These are phyloP conservation scores for Mesoclemmys tuberculata DNA, from an alignment of 2,113 vertebrate genomes.

Conservation along the genomic window DNA sequence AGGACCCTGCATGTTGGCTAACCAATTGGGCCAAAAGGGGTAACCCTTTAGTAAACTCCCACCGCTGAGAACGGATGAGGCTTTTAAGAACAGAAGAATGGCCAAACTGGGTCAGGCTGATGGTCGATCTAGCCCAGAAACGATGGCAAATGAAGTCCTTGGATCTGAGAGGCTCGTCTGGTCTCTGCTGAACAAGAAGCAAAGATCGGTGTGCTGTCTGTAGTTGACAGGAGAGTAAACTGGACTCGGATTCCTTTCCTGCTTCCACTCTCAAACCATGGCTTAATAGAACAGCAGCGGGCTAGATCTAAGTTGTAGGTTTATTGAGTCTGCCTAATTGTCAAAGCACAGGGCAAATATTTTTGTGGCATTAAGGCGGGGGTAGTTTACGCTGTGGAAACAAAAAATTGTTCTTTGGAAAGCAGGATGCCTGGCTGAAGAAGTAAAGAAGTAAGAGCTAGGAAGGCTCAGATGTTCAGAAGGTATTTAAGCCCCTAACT, in stretches of 20 bases:
- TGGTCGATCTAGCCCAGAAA: background rate
- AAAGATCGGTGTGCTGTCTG: background rate
- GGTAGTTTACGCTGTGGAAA: background rate
- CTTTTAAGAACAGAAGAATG: background rate
- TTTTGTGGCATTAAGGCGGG: background rate
- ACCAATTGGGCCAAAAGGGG: accelerated
- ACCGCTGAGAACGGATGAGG: background rate
- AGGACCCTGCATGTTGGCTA: accelerated
- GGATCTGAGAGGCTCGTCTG: background rate
- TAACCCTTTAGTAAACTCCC: background rate
- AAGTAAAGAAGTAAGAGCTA: background rate
- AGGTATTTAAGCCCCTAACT: background rate
- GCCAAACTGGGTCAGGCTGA: background rate
- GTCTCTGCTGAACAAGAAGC: background rate
- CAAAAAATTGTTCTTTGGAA: background rate
- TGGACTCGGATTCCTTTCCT: background rate
- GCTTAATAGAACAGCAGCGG: background rate
- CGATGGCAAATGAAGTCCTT: background rate
- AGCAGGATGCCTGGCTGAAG: background rate
- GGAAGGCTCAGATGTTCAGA: background rate
- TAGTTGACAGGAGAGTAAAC: background rate
- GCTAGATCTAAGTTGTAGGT: no score
- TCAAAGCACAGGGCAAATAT: background rate
- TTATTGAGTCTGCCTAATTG: background rate
- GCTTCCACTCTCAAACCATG: background rate